Conservation (phyloP, 2,797 vertebrate species). For the Prionace glauca region DNA sequence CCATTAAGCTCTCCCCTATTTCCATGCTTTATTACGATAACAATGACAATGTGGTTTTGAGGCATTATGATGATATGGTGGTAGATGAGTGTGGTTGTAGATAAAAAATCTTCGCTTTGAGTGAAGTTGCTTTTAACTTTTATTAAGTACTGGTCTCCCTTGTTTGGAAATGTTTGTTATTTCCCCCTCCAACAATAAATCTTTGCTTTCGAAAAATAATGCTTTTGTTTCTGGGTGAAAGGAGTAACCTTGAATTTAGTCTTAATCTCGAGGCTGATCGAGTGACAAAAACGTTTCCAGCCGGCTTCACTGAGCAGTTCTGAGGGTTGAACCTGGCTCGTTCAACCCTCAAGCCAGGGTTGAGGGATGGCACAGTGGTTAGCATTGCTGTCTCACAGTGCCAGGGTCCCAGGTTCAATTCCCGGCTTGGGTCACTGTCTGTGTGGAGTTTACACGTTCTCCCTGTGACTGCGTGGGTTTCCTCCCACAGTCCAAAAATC, state of each 20-base stretch:
- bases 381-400: too few relatives aligned
- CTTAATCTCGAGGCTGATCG: neutral
- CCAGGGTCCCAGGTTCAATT: too few relatives aligned
- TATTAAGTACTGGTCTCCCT: neutral
- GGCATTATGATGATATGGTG: slow-evolving; percentile 93
- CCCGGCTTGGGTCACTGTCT: too few relatives aligned
- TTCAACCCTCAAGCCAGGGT: too few relatives aligned
- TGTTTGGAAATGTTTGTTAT: neutral
- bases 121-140: neutral
- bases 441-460: too few relatives aligned
- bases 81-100: slow-evolving; percentile 91
- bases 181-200: neutral
- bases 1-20: slow-evolving; percentile 79
- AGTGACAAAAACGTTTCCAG: neutral
- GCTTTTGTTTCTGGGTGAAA: neutral
- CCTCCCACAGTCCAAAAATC: too few relatives aligned
- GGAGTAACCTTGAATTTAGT: neutral
- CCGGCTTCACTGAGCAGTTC: neutral
- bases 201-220: neutral
- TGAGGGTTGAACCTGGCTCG: neutral
- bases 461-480: too few relatives aligned
- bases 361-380: too few relatives aligned
- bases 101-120: slow-evolving; percentile 47
- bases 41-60: slow-evolving; percentile 85
- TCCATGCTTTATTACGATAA: slow-evolving; percentile 89